phyloP scores from a whole-genome alignment of 2,113 vertebrate genomes.

The Egretta garzetta region DNA sequence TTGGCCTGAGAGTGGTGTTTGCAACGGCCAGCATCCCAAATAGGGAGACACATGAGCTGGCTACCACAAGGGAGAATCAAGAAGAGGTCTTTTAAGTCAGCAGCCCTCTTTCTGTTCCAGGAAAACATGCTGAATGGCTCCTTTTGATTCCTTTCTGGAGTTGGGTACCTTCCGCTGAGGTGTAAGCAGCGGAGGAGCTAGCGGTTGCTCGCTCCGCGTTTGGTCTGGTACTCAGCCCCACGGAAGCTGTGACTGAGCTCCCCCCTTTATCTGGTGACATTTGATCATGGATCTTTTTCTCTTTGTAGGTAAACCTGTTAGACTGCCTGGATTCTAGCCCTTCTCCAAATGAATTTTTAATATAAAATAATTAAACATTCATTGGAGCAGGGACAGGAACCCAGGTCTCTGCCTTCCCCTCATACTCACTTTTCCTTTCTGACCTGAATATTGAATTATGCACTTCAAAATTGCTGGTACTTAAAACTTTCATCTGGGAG shows the following conservation, averaged over 20 bases:
- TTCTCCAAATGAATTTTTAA: slow-evolving; percentile 49
- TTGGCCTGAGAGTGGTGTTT: background rate
- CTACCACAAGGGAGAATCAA: background rate
- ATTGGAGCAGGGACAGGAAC: background rate
- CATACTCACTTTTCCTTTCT: slow-evolving; percentile 5
- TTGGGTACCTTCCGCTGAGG: background rate
- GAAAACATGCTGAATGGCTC: background rate
- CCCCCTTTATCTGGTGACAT: background rate
- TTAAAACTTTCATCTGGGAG: background rate
- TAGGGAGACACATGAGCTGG: background rate
- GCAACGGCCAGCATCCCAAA: background rate
- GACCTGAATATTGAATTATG: slow-evolving; percentile 28
- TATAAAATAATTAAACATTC: slow-evolving; percentile 27
- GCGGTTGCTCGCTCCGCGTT: background rate
- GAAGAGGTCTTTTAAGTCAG: background rate
- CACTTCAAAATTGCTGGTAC: background rate
- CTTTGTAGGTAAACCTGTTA: background rate
- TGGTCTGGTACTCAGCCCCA: background rate
- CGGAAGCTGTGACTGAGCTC: background rate
- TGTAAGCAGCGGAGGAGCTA: background rate
- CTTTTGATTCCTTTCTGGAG: background rate
- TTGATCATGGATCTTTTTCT: background rate
- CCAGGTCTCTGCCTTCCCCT: background rate
- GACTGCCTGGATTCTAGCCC: background rate
- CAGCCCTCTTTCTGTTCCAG: background rate